These are phyloP conservation scores for Varanus komodoensis DNA, from an alignment of 2,113 vertebrate species.

Conservation along the genomic window DNA sequence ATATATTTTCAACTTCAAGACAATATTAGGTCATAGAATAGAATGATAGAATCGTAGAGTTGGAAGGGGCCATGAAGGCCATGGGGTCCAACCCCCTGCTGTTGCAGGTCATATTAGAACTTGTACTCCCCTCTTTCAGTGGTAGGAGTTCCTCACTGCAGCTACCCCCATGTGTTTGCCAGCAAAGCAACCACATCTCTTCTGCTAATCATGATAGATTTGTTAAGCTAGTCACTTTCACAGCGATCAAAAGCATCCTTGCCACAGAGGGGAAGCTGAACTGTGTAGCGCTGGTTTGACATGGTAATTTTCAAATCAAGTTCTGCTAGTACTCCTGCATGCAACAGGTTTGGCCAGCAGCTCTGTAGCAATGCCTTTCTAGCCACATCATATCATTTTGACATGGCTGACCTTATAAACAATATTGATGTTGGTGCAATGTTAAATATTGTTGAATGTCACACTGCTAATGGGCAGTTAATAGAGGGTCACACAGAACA, in stretches of 20 bases:
- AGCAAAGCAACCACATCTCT: neutral
- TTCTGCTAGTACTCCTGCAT: constrained; percentile 39
- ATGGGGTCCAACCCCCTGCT: too few relatives aligned
- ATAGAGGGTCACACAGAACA: constrained; percentile 55
- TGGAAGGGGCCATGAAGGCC: too few relatives aligned
- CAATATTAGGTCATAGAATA: neutral
- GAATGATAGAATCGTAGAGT: too few relatives aligned
- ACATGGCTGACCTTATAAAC: constrained; percentile 73
- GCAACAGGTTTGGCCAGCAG: constrained; percentile 55
- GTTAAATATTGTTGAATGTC: constrained; percentile 74
- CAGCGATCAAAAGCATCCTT: constrained; percentile 32
- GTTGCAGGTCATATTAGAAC: neutral
- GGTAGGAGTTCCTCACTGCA: neutral
- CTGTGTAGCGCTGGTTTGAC: constrained; percentile 45
- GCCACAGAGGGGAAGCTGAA: constrained; percentile 31
- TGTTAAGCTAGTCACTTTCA: constrained; percentile 46
- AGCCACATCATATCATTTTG: constrained; percentile 65
- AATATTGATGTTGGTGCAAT: constrained; percentile 65
- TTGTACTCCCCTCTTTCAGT: neutral
- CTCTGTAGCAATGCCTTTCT: constrained; percentile 49
- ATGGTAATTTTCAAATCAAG: constrained; percentile 32
- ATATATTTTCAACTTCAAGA: neutral
- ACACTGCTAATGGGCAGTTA: constrained; percentile 61
- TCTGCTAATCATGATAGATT: constrained; percentile 29
- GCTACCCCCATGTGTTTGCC: neutral